Evolutionary conservation across 2,113 vertebrate genomes (phyloP), one percentile per base, ranked within the genome.

Genomic region (Odontophorus gujanensis): DNA sequence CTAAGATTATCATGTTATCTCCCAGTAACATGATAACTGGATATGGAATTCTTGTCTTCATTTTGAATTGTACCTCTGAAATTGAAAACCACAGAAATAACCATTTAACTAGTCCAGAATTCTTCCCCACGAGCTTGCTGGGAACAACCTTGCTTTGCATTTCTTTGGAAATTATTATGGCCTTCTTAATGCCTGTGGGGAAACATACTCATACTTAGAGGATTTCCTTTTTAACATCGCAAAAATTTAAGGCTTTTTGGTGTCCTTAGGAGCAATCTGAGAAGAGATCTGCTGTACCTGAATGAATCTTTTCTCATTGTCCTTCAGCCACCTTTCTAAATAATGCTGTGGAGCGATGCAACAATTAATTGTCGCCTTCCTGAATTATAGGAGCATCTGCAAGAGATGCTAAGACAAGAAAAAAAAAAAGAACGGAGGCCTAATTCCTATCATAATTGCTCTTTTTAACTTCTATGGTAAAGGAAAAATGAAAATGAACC

Each of bases 381-480:
- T 57, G 34, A 14, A 32, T 55, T 38, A 32, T 34, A 43, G 32
- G 9, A 87, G 32, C 16, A 59, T 13, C 25, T 84, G 68, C 22
- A 42, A 74, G 32, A 42, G 6, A 67, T 61, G 15, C 28, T 63
- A 9, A 74, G 48, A 50, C 62, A 43, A 68, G n/a, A 3, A 8
- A 5, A 55, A 42, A 42, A 43, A 6, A 82, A 50, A 72, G 78
- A 74, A 17, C 24, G 43, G 53, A 57, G 15, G 8, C 53, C 55
- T 15, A 22, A 2, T 76, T 83, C n/a, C 42, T 78, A 0, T 47
- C 50, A 51, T 36, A 53, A 19, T 63, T 19, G 1, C 34, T 47
- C 19, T 79, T 86, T 63, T 40, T 81, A 38, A 53, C 20, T 75
- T 72, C 7, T 0, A 0, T 25, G 0, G 0, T 85, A n/a, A 72